Conservation (phyloP, 1,140 invertebrate genomes). For the Drosophila albomicans region DNA sequence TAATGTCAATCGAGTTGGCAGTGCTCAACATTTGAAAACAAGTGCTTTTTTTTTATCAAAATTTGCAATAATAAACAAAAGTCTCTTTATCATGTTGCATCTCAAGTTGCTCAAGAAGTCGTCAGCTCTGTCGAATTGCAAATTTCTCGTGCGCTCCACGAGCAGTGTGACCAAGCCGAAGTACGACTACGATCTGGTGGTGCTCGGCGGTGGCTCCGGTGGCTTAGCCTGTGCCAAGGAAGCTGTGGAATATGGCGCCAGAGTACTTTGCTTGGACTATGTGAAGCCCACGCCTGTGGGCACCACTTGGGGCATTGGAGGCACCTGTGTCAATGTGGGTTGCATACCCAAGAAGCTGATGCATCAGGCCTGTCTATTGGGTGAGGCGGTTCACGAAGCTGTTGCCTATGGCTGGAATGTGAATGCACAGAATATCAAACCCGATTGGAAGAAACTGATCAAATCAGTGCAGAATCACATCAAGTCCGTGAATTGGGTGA, state of each 20-base stretch:
- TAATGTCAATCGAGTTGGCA: constrained; percentile 14
- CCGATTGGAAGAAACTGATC: constrained; percentile 90
- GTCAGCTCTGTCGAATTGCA: not conserved
- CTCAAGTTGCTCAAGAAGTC: constrained; percentile 20
- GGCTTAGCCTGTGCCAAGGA: constrained; percentile 97
- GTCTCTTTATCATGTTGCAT: constrained; percentile 22
- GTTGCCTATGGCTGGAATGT: constrained; percentile 93
- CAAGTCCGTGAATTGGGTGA: constrained; percentile 96
- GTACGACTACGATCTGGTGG: constrained; percentile 94
- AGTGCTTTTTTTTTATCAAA: constrained; percentile 7
- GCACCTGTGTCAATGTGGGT: constrained; percentile 98
- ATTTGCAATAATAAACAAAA: constrained; percentile 9
- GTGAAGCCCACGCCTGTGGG: constrained; percentile 94
- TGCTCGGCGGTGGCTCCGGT: constrained; percentile 97
- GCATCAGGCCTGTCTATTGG: constrained; percentile 96
- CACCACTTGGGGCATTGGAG: constrained; percentile 96
- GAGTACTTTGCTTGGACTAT: constrained; percentile 96
- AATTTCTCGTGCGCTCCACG: not conserved
- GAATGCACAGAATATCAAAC: constrained; percentile 88
- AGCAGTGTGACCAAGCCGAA: constrained; percentile 65
- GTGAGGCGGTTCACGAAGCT: constrained; percentile 93
- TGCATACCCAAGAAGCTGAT: constrained; percentile 99
- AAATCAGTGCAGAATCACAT: constrained; percentile 93
- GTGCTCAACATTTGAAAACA: constrained; percentile 13
- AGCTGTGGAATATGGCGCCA: constrained; percentile 92